phyloP scores from a whole-genome alignment of 1,140 invertebrate species.

The Diorhabda sublineata region DNA sequence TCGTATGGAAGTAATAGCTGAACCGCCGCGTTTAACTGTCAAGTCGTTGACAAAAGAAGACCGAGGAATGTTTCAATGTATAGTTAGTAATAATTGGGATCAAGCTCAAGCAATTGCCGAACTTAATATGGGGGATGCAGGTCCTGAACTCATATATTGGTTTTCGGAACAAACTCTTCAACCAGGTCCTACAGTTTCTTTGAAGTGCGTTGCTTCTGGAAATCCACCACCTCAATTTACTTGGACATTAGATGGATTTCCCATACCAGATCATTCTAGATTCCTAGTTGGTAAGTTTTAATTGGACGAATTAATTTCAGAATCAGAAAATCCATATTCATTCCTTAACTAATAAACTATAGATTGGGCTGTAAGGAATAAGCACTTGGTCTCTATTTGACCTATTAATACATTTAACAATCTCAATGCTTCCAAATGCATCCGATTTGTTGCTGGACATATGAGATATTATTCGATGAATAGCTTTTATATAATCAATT shows the following conservation, averaged over 20 bases:
- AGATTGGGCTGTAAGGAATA: too few species aligned
- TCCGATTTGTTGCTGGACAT: too few species aligned
- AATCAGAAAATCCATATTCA: too few species aligned
- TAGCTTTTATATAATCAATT: too few species aligned
- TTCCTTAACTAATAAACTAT: too few species aligned
- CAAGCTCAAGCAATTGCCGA: constrained; percentile 80
- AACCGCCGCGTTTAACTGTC: constrained; percentile 58
- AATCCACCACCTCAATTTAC: constrained; percentile 86
- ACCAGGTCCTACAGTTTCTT: constrained; percentile 79
- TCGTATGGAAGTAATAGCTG: constrained; percentile 54
- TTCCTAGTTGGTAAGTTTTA: constrained; percentile 67
- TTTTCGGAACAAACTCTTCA: constrained; percentile 88
- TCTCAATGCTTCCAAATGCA: too few species aligned
- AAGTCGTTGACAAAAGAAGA: constrained; percentile 70
- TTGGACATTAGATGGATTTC: constrained; percentile 84
- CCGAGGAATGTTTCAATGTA: constrained; percentile 86
- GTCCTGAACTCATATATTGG: constrained; percentile 80
- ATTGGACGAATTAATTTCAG: not conserved
- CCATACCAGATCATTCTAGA: constrained; percentile 66
- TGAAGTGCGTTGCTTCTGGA: constrained; percentile 87
- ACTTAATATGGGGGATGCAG: constrained; percentile 76
- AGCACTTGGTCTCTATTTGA: too few species aligned
- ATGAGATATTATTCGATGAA: too few species aligned
- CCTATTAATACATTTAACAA: too few species aligned
- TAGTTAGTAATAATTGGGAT: constrained; percentile 79